A percentile compares a stretch with the other conserved stretches of the same genome.
Conservation (phyloP, 2,113 vertebrate species). For the Tragelaphus imberbis region DNA sequence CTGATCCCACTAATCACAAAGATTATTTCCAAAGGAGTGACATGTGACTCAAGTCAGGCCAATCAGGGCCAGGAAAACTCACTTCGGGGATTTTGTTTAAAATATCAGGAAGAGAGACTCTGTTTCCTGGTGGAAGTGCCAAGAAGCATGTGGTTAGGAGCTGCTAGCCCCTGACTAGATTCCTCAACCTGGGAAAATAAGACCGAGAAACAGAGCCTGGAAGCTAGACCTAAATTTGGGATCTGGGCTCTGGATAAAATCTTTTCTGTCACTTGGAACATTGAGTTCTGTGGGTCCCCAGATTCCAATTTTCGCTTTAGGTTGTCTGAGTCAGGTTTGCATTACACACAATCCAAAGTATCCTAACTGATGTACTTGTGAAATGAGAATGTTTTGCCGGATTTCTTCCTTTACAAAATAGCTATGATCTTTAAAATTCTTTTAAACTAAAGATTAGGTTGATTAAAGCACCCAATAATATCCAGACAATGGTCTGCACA, state of each 20-base stretch:
- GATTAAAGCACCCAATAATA: neutral
- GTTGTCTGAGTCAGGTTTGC: neutral
- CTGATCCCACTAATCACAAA: neutral
- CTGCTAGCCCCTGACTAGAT: neutral
- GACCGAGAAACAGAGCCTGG: neutral
- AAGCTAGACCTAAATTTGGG: neutral
- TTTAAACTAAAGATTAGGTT: neutral
- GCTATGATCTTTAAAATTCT: neutral
- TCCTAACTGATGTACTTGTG: neutral
- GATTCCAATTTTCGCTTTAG: neutral
- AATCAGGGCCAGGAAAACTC: neutral
- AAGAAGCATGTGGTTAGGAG: neutral
- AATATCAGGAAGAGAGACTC: neutral
- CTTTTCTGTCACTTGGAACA: neutral
- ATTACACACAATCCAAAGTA: neutral
- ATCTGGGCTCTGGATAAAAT: neutral
- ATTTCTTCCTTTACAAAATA: neutral
- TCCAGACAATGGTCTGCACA: neutral
- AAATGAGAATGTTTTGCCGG: neutral
- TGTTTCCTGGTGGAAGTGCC: neutral
- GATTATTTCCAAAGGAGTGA: neutral
- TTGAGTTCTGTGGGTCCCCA: neutral
- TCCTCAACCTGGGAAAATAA: neutral
- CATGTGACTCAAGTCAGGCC: neutral
- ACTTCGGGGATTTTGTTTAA: neutral